Evolutionary conservation across 2,888 invertebrate species (phyloP).

Genomic region (Pantelozetes paolii): DNA sequence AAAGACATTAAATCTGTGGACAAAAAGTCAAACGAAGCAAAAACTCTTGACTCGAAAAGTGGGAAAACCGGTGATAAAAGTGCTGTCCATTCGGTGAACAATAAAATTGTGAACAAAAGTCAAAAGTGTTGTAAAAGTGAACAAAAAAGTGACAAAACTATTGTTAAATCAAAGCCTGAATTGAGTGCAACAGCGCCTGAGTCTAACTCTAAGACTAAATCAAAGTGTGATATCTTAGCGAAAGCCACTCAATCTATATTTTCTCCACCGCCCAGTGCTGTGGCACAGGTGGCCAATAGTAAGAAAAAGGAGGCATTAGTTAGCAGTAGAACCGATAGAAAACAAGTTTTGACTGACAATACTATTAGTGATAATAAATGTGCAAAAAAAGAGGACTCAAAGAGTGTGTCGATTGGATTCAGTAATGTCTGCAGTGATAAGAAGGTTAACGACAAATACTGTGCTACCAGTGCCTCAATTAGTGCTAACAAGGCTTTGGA

Average conservation of each 20-base stretch:
- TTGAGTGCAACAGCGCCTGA: not conserved
- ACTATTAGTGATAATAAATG: conserved; percentile 11
- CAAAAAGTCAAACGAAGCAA: not conserved
- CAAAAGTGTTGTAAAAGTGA: no score
- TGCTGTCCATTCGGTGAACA: not conserved
- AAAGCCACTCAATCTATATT: conserved; percentile 55
- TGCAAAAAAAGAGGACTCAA: not conserved
- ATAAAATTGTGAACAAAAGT: not conserved
- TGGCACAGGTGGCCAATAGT: not conserved
- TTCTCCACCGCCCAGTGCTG: conserved; percentile 29
- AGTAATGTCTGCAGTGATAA: not conserved
- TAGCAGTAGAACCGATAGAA: not conserved
- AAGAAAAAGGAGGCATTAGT: conserved; percentile 3
- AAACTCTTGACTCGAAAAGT: not conserved
- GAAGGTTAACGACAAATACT: conserved; percentile 15
- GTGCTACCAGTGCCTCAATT: conserved; percentile 1
- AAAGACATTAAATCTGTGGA: not conserved
- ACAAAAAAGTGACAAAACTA: not conserved
- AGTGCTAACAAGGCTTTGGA: conserved; percentile 20
- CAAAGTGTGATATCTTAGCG: conserved; percentile 51
- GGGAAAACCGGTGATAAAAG: not conserved
- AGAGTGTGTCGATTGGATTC: not conserved
- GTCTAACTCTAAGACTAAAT: not conserved
- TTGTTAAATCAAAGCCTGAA: not conserved
- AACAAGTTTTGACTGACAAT: not conserved